Conservation (phyloP, 2,797 vertebrate genomes). For the Spheniscus humboldti region DNA sequence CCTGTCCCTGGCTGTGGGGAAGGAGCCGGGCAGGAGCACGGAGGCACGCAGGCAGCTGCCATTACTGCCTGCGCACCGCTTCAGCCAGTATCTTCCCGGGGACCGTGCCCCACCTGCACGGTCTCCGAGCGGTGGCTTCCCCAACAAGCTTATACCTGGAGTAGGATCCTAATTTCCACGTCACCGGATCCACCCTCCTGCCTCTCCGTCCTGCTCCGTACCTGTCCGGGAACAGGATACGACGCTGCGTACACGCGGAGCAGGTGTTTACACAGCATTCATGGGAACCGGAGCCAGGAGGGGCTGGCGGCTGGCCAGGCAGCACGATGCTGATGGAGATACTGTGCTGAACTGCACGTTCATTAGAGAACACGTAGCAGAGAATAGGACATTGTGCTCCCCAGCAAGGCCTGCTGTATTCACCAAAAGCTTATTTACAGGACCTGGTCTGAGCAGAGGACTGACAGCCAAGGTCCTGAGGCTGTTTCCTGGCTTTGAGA, state of each 20-base stretch:
- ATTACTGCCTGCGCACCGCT: rapidly evolving
- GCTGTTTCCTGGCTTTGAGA: neutral
- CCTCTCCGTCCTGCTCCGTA: neutral
- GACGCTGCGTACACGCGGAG: rapidly evolving
- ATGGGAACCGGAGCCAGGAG: neutral
- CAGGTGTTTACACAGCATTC: neutral
- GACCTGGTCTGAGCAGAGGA: neutral
- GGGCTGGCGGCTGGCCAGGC: neutral
- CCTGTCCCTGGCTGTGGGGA: neutral
- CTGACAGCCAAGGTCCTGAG: neutral
- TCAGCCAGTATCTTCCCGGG: rapidly evolving
- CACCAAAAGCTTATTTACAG: neutral
- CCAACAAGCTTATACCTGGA: neutral
- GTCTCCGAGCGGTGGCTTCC: neutral
- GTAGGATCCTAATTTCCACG: neutral
- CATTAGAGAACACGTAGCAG: neutral
- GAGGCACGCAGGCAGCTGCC: neutral
- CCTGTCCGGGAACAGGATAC: neutral
- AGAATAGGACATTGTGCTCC: neutral
- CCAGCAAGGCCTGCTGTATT: neutral
- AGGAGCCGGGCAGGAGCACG: neutral
- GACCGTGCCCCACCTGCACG: rapidly evolving
- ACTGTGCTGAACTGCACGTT: neutral
- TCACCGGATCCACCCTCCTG: neutral
- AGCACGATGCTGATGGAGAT: neutral